Evolutionary conservation across 2,113 vertebrate genomes (phyloP).

Genomic region (Ranitomeya variabilis): DNA sequence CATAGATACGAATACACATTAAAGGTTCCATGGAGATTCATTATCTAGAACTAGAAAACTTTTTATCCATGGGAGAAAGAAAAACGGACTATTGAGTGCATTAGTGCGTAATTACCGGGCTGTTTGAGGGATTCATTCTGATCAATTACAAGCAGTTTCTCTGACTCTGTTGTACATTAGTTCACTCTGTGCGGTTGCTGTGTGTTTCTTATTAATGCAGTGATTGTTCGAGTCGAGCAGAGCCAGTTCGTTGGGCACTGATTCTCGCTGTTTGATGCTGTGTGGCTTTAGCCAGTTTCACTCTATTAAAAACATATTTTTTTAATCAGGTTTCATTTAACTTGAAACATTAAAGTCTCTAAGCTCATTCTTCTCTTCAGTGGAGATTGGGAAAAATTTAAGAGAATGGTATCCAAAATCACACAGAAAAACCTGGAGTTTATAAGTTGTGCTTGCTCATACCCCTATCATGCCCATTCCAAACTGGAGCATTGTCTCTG

Average conservation of each 20-base stretch:
- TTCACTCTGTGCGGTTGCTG: constrained; percentile 52
- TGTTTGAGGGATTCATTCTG: constrained; percentile 26
- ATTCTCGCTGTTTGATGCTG: constrained; percentile 68
- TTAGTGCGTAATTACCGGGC: constrained; percentile 13
- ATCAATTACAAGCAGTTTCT: constrained; percentile 15
- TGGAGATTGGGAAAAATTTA: constrained; percentile 36
- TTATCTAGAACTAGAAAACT: background rate
- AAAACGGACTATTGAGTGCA: background rate
- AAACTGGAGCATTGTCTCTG: background rate
- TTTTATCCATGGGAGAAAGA: background rate
- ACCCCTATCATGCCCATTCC: background rate
- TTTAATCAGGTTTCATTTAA: constrained; percentile 67
- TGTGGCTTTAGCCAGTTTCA: constrained; percentile 60
- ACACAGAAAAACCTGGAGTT: constrained; percentile 18
- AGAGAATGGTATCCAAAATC: constrained; percentile 33
- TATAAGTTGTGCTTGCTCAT: constrained; percentile 10
- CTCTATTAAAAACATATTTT: constrained; percentile 67
- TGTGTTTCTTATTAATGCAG: constrained; percentile 65
- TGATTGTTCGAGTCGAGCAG: constrained; percentile 66
- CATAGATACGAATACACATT: background rate
- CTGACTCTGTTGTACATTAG: constrained; percentile 52
- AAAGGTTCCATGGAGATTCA: background rate
- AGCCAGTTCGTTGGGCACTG: constrained; percentile 55
- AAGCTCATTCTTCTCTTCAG: constrained; percentile 63
- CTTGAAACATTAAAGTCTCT: constrained; percentile 69